Evolutionary conservation across 2,888 invertebrate species (phyloP).

Genomic region (Plagodis dolabraria): DNA sequence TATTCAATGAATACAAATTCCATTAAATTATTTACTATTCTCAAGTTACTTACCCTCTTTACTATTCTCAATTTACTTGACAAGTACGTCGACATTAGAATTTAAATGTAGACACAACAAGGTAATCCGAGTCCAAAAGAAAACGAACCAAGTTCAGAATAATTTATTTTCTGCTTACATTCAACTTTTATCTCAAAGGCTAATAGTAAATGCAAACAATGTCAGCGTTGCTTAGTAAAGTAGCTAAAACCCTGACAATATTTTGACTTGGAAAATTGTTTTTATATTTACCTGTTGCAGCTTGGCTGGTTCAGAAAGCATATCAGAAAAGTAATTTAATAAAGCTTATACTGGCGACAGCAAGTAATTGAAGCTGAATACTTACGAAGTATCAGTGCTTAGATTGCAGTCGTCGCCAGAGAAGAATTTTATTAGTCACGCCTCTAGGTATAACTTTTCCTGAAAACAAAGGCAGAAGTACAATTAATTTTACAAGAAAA

Average conservation of each 20-base stretch:
- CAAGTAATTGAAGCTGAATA: no score
- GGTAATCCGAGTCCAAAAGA: conserved; percentile 24
- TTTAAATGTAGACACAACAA: neutral
- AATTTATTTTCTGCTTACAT: conserved; percentile 29
- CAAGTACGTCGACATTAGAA: neutral
- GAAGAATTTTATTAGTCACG: no score
- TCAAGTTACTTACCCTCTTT: no score
- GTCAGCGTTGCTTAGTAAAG: conserved; percentile 19
- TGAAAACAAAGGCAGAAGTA: no score
- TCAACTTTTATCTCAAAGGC: conserved; percentile 30
- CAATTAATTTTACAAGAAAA: no score
- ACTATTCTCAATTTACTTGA: neutral
- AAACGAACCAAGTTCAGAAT: conserved; percentile 26
- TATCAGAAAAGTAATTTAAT: neutral
- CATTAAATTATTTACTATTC: no score
- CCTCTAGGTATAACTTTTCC: no score
- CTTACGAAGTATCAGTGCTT: no score
- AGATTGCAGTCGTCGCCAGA: no score
- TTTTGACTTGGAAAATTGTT: conserved; percentile 2
- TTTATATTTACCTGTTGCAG: conserved; percentile 3
- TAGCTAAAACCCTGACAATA: conserved; percentile 14
- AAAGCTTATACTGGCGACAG: no score
- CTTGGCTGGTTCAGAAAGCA: neutral
- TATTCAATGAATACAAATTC: no score
- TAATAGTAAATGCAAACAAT: conserved; percentile 36